Conservation (phyloP, 2,888 invertebrate species). For the Hedya salicella region DNA sequence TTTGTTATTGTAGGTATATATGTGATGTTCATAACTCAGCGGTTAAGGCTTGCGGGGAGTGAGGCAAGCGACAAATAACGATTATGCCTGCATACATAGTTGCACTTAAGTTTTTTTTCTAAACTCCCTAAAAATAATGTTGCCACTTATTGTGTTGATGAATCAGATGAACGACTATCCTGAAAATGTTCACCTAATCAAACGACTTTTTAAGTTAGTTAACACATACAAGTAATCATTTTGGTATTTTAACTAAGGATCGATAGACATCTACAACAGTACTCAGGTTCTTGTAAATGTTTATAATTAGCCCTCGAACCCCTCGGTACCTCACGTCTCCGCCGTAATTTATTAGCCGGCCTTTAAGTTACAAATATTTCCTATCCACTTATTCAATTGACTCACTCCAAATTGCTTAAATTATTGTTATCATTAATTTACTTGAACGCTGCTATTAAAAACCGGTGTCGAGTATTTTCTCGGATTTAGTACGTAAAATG, state of each 20-base stretch:
- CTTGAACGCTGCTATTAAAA: constrained; percentile 41
- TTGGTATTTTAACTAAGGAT: not conserved
- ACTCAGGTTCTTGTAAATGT: constrained; percentile 11
- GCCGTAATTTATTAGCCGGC: constrained; percentile 33
- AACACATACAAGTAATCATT: too few species aligned
- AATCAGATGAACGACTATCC: too few species aligned
- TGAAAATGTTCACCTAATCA: too few species aligned
- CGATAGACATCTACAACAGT: not conserved
- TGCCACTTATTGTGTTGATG: too few species aligned
- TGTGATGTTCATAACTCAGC: too few species aligned
- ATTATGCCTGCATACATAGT: too few species aligned
- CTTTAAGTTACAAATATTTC: constrained; percentile 41
- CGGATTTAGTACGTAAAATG: constrained; percentile 44
- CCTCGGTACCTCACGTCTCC: constrained; percentile 24
- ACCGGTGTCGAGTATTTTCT: constrained; percentile 41
- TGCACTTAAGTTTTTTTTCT: too few species aligned
- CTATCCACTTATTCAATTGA: constrained; percentile 43
- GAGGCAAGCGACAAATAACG: too few species aligned
- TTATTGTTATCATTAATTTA: constrained; percentile 41
- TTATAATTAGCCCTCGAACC: constrained; percentile 28
- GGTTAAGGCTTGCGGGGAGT: too few species aligned
- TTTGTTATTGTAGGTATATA: not conserved
- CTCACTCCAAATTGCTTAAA: constrained; percentile 40
- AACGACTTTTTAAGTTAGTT: too few species aligned
- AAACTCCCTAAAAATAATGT: too few species aligned